Evolutionary conservation across 2,797 vertebrate species (phyloP), one percentile per base, ranked within the genome.

Genomic region (Iguana delicatissima): DNA sequence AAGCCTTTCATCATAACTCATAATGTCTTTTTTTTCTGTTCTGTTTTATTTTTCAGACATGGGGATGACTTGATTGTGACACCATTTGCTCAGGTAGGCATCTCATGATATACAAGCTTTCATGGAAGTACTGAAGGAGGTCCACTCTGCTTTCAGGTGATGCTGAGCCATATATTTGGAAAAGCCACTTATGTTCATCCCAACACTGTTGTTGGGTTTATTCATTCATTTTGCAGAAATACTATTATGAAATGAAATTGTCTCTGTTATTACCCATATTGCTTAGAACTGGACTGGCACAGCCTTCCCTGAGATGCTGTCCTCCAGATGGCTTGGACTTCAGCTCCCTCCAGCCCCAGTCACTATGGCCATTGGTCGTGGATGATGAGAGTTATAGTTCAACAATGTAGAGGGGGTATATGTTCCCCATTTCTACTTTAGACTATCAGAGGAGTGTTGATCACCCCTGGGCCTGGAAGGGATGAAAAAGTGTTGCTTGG

Each of bases 41-140:
- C 50, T 94, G 95, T 57, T 94, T 96, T 92, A 0, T 96, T 95
- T 98, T 98, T 93, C 98, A 99, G 99, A 97, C 99, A 99, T 81
- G 99, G 99, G 96, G 99, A 99, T 97, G 99, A 99, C 98, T 98
- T 99, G 98, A 99, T 99, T 98, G 99, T 99, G 98, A 99, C 99
- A 72, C 99, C 99, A 81, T 99, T 99, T 98, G 99, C 99, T 98
- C 99, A 99, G 98, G 99, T 99, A 97, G 95, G 97, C 91, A 79
- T 10, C 87, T 22, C 52, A 92, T 93, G 38, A 38, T 10, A 0
- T 90, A 67, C 24, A 69, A 26, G 6, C 29, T n/a, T 84, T 8
- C 69, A 32, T 57, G 80, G 24, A 32, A 59, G 2, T 26, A 79
- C 26, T 57, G 42, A 59, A 57, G 64, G 6, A 55, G 84, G 26